A percentile compares a stretch with the other conserved stretches of the same genome.
Conservation (phyloP, 2,113 vertebrate genomes). For the Sylvietta virens region DNA sequence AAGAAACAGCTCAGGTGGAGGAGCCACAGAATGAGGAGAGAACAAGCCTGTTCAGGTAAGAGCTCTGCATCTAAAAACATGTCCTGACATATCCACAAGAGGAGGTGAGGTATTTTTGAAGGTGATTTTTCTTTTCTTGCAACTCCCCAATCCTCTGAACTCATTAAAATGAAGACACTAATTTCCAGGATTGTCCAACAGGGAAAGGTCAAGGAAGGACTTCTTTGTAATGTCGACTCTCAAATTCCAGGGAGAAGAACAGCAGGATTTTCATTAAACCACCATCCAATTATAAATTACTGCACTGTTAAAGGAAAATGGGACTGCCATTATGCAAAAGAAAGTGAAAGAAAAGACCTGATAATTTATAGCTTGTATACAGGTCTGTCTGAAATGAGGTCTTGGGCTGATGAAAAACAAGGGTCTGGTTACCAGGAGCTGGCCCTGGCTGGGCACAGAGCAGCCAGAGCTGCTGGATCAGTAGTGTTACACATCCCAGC, state of each 20-base stretch:
- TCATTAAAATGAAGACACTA: constrained; percentile 29
- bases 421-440: background rate
- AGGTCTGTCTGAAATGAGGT: background rate
- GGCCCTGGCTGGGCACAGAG: background rate
- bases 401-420: background rate
- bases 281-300: background rate
- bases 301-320: background rate
- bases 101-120: constrained; percentile 15
- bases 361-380: background rate
- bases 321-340: background rate
- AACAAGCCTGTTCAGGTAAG: constrained; percentile 33
- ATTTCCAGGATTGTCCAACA: constrained; percentile 23
- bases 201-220: constrained; percentile 23
- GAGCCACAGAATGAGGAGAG: background rate
- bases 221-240: background rate
- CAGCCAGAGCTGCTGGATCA: background rate
- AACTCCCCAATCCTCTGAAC: constrained; percentile 21
- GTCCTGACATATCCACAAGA: constrained; percentile 5
- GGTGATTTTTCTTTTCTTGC: background rate
- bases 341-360: background rate
- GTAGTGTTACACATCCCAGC: background rate
- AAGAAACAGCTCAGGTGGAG: constrained; percentile 11
- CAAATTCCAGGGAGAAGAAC: background rate
- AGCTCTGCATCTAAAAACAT: background rate
- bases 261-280: background rate